phyloP scores from a whole-genome alignment of 1,140 invertebrate species.

The Scylla paramamosain region DNA sequence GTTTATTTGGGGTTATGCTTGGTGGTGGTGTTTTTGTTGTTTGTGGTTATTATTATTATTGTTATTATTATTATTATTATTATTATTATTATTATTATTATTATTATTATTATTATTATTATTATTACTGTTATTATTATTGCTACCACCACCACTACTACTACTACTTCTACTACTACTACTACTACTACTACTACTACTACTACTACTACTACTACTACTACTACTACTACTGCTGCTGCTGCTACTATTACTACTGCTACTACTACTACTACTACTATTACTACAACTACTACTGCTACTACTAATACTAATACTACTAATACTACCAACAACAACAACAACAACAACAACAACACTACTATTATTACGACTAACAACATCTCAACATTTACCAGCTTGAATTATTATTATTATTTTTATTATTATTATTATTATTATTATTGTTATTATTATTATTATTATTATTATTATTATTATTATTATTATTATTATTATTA shows the following conservation, averaged over 20 bases:
- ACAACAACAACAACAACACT: background rate
- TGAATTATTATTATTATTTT: no score
- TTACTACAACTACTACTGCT: background rate
- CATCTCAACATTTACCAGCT: no score
- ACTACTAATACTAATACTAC: background rate
- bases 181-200: background rate
- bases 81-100: background rate
- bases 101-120: background rate
- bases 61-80: background rate
- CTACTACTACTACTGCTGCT: background rate
- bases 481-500: no score
- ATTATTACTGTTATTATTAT: background rate
- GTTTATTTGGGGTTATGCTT: background rate
- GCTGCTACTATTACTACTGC: background rate
- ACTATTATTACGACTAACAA: background rate
- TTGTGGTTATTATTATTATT: background rate
- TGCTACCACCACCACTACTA: background rate
- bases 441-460: no score
- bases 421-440: no score
- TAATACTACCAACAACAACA: background rate
- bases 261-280: constrained; percentile 6
- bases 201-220: background rate
- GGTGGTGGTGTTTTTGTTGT: background rate
- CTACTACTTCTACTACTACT: background rate
- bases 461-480: no score